Conservation (phyloP, 2,797 vertebrate genomes). For the Rhyacichthys aspro region DNA sequence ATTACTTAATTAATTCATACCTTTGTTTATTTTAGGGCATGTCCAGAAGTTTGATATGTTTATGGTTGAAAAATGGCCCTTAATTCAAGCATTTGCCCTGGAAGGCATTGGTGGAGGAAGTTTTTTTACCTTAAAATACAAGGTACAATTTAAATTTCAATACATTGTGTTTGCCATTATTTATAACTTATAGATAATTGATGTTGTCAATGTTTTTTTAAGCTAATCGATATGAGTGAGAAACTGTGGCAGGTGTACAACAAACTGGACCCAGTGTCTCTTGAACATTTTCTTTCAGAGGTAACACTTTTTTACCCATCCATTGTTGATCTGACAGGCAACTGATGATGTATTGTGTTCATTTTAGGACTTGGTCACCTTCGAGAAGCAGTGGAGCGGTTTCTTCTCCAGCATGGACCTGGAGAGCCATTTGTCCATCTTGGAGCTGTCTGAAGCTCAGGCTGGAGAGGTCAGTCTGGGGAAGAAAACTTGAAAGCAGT, state of each 20-base stretch:
- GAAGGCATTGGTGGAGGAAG: conserved; percentile 96
- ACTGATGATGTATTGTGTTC: conserved; percentile 5
- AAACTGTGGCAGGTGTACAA: conserved; percentile 91
- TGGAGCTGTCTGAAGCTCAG: conserved; percentile 95
- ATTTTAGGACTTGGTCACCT: conserved; percentile 86
- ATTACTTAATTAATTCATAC: conserved; percentile 26
- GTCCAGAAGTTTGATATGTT: conserved; percentile 97
- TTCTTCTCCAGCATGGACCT: conserved; percentile 93
- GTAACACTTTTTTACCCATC: conserved; percentile 69
- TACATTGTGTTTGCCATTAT: background rate
- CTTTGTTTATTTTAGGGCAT: conserved; percentile 84
- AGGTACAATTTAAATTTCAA: conserved; percentile 74
- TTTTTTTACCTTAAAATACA: conserved; percentile 97
- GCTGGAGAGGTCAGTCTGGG: conserved; percentile 87
- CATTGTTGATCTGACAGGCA: background rate
- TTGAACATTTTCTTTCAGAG: conserved; percentile 88
- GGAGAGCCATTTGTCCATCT: conserved; percentile 91
- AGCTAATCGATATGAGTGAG: conserved; percentile 94
- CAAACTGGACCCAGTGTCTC: conserved; percentile 90
- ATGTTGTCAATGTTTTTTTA: conserved; percentile 24
- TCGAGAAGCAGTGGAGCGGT: conserved; percentile 92
- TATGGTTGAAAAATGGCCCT: conserved; percentile 96
- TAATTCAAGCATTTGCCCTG: conserved; percentile 95
- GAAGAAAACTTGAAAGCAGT: background rate
- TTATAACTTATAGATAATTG: background rate